A percentile compares a stretch with the other conserved stretches of the same genome.
These are phyloP conservation scores for Tetrax tetrax DNA, from an alignment of 2,113 vertebrate genomes.

Conservation along the genomic window DNA sequence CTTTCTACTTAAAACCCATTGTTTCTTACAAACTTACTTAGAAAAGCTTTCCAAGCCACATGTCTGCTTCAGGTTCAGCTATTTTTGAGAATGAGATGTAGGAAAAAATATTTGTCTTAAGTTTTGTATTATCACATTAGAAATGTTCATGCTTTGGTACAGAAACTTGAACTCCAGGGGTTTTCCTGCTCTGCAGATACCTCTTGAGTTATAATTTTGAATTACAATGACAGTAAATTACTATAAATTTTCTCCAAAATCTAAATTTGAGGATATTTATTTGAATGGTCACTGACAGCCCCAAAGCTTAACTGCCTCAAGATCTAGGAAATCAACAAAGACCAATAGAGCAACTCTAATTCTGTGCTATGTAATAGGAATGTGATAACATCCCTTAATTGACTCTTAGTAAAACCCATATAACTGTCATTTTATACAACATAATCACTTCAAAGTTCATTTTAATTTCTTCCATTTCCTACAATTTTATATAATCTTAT, in stretches of 20 bases:
- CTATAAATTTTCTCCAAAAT: neutral
- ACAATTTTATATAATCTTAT: neutral
- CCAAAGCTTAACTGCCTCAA: neutral
- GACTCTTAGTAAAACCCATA: neutral
- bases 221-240: neutral
- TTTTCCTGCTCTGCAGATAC: neutral
- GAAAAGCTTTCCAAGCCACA: neutral
- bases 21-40: neutral
- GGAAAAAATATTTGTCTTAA: neutral
- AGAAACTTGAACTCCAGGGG: neutral
- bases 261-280: neutral
- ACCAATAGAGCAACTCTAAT: neutral
- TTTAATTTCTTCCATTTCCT: neutral
- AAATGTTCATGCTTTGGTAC: neutral
- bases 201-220: neutral
- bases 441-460: neutral
- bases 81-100: neutral
- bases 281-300: neutral
- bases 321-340: neutral
- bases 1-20: neutral
- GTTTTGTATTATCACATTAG: neutral
- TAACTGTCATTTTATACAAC: neutral
- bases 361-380: neutral
- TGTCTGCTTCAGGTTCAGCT: neutral
- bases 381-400: neutral